Conservation (phyloP, 2,113 vertebrate species). For the Lasiurus borealis region DNA sequence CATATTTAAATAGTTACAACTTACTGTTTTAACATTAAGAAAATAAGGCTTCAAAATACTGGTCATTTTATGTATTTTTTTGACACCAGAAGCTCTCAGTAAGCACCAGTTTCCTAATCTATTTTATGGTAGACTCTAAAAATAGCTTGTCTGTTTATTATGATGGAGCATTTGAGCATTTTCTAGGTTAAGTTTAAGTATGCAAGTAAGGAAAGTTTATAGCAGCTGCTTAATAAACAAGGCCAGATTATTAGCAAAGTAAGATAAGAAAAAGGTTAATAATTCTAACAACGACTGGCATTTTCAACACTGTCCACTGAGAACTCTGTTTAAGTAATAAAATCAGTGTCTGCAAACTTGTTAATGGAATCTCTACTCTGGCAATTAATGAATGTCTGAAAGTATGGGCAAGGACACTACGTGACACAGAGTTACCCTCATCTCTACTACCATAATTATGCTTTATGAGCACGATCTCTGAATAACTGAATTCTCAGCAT, state of each 20-base stretch:
- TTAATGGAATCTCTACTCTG: conserved; percentile 35
- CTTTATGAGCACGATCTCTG: neutral
- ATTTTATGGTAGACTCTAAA: neutral
- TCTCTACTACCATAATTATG: neutral
- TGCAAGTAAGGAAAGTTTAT: neutral
- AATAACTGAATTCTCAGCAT: neutral
- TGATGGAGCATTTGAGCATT: neutral
- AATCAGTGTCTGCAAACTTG: neutral
- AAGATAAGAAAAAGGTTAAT: neutral
- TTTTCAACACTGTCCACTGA: conserved; percentile 38
- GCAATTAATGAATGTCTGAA: neutral
- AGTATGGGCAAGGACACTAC: neutral
- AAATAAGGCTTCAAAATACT: conserved; percentile 51
- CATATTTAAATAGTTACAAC: conserved; percentile 56
- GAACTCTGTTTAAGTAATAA: conserved; percentile 24
- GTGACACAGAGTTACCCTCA: neutral
- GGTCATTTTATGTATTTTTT: conserved; percentile 57
- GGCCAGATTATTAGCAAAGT: neutral
- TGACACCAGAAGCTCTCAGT: conserved; percentile 48
- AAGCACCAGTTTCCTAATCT: neutral
- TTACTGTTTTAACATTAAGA: conserved; percentile 58
- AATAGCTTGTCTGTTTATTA: conserved; percentile 2
- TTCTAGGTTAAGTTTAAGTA: conserved; percentile 38
- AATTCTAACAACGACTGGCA: conserved; percentile 9
- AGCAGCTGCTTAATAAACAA: conserved; percentile 49